phyloP scores from a whole-genome alignment of 2,797 vertebrate species.

The Parauchenoglanis ngamensis region DNA sequence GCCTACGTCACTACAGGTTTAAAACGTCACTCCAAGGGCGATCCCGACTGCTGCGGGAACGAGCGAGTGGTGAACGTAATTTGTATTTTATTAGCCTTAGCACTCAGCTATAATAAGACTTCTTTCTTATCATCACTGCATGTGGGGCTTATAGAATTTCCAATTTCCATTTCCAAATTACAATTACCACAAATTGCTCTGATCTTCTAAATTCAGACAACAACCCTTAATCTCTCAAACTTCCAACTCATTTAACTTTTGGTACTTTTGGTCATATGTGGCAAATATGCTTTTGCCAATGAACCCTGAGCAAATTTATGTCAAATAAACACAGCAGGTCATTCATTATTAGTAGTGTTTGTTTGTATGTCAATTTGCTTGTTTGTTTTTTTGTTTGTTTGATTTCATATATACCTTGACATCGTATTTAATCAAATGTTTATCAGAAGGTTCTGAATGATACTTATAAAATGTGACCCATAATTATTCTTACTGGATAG shows the following conservation, averaged over 20 bases:
- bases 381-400: not conserved
- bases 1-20: constrained; percentile 64
- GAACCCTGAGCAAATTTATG: not conserved
- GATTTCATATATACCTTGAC: not conserved
- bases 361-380: not conserved
- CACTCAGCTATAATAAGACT: not conserved
- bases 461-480: not conserved
- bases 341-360: not conserved
- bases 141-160: not conserved
- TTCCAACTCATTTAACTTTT: not conserved
- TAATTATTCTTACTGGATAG: not conserved
- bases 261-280: not conserved
- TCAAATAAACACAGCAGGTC: not conserved
- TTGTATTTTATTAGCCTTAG: not conserved
- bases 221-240: not conserved
- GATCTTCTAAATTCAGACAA: not conserved
- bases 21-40: constrained; percentile 41
- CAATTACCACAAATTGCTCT: not conserved
- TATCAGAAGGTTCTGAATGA: not conserved
- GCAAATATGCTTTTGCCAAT: not conserved
- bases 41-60: constrained; percentile 1
- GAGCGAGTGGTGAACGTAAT: not conserved
- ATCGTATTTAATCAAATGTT: not conserved
- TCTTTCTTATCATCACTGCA: not conserved
- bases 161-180: not conserved